A percentile compares a stretch with the other conserved stretches of the same genome.
Conservation (phyloP, 2,888 invertebrate genomes). For the Acronicta psi region DNA sequence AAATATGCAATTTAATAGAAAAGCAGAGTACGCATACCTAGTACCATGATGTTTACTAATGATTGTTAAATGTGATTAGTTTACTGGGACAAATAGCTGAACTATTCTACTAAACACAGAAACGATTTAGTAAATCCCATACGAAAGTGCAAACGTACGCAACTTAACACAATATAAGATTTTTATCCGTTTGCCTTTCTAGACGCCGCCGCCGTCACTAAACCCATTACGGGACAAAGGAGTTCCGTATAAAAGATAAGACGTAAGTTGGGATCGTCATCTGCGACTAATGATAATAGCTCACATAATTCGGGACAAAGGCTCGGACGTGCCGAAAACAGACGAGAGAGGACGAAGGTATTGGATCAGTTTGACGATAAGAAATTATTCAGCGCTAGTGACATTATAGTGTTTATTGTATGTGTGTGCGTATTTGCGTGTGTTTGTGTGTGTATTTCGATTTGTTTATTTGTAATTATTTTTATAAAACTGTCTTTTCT, state of each 20-base stretch:
- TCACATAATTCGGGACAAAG: conserved; percentile 65
- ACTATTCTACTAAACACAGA: conserved; percentile 13
- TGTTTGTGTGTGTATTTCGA: too few species aligned
- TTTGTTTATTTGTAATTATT: too few species aligned
- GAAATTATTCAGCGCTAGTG: conserved; percentile 29
- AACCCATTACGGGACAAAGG: conserved; percentile 67
- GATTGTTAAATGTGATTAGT: too few species aligned
- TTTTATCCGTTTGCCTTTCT: conserved; percentile 43
- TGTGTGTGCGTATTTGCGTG: too few species aligned
- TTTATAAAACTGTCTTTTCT: too few species aligned
- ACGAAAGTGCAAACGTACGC: conserved; percentile 33
- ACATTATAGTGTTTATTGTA: background rate
- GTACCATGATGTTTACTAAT: too few species aligned
- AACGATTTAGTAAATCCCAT: conserved; percentile 40
- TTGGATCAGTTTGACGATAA: conserved; percentile 40
- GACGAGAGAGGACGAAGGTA: conserved; percentile 39
- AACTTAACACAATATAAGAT: conserved; percentile 38
- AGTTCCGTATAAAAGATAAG: conserved; percentile 68
- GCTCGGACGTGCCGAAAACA: conserved; percentile 59
- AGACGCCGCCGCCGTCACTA: conserved; percentile 57
- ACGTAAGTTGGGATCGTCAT: conserved; percentile 68
- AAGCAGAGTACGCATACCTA: too few species aligned
- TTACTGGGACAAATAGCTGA: too few species aligned
- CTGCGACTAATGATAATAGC: conserved; percentile 75
- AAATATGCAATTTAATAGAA: too few species aligned